Evolutionary conservation across 2,113 vertebrate genomes (phyloP).

Genomic region (Charadrius vociferus): DNA sequence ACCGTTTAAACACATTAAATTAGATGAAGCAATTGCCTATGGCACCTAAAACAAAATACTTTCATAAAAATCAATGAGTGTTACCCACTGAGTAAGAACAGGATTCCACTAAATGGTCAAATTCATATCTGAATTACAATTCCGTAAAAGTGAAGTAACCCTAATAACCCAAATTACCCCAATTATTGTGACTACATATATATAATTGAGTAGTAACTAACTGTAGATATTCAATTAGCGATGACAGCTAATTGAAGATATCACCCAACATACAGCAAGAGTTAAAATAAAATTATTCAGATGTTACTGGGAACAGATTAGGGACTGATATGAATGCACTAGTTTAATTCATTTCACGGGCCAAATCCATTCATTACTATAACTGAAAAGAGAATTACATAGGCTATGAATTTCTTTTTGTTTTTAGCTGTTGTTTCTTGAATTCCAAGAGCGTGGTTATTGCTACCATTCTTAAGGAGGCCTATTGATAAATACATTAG

Average conservation of each 20-base stretch:
- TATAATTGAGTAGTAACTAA: background rate
- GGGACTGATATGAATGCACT: background rate
- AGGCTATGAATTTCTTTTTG: background rate
- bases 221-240: background rate
- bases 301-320: background rate
- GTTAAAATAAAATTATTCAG: background rate
- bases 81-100: background rate
- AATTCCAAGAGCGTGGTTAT: background rate
- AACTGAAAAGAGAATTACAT: background rate
- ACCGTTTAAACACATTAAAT: background rate
- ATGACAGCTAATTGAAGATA: background rate
- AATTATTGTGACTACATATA: background rate
- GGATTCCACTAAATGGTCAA: background rate
- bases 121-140: background rate
- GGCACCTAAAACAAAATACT: background rate
- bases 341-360: background rate
- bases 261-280: background rate
- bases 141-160: background rate
- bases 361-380: background rate
- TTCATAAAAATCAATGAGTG: background rate
- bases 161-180: background rate
- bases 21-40: background rate
- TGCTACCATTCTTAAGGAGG: background rate
- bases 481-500: background rate
- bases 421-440: background rate